A percentile compares a stretch with the other conserved stretches of the same genome.
Evolutionary conservation across 1,140 invertebrate genomes (phyloP).

Genomic region (Zaprionus taronus): DNA sequence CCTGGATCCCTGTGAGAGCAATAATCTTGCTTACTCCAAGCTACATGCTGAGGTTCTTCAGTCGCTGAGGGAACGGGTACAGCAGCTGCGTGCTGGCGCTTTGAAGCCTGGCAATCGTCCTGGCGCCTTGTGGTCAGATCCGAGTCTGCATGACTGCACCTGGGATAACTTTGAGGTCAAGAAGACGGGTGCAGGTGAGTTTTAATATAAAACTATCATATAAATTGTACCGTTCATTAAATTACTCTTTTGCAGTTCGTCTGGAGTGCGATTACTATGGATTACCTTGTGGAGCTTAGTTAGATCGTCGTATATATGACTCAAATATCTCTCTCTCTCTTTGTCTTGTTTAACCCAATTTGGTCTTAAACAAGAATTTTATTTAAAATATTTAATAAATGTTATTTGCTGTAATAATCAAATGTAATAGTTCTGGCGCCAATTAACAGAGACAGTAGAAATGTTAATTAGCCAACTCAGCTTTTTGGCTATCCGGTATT

Average conservation of each 20-base stretch:
- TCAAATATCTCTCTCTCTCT: too few species aligned
- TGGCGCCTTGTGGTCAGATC: slow-evolving; percentile 43
- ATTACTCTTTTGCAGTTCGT: slow-evolving; percentile 24
- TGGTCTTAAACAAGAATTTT: neutral
- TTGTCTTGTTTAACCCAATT: neutral
- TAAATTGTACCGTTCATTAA: neutral
- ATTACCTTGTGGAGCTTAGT: slow-evolving; percentile 42
- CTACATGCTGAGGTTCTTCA: slow-evolving; percentile 45
- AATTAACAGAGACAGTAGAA: neutral
- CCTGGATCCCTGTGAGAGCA: slow-evolving; percentile 91
- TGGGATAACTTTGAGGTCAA: slow-evolving; percentile 60
- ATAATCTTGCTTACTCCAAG: slow-evolving; percentile 87
- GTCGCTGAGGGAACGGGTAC: slow-evolving; percentile 47
- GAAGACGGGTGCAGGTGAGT: slow-evolving; percentile 36
- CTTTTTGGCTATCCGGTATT: too few species aligned
- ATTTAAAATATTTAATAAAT: neutral
- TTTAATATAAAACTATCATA: neutral
- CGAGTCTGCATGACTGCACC: slow-evolving; percentile 59
- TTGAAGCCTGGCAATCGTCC: slow-evolving; percentile 37
- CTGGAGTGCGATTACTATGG: slow-evolving; percentile 53
- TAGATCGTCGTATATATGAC: too few species aligned
- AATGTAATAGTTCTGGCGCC: neutral
- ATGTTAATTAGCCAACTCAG: neutral
- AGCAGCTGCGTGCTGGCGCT: slow-evolving; percentile 47
- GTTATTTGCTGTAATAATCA: neutral